Base-by-base conservation (phyloP, 2,797 vertebrate genomes). In the Eremophila alpestris region DNA sequence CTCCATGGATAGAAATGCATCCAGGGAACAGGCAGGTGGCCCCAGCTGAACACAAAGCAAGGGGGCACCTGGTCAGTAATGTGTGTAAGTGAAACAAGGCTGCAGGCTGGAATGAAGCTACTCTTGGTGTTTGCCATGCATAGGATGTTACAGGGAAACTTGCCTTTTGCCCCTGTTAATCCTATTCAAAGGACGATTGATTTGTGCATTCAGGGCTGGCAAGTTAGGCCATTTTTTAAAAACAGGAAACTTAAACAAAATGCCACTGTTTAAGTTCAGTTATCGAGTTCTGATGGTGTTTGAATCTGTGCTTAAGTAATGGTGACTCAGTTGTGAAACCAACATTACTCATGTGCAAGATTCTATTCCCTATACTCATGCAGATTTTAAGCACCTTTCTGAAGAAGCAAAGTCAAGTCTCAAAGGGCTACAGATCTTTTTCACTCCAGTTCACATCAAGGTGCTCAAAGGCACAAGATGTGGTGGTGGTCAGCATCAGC, bases 311-410 rank as follows among this genome's bases (percentile, higher is more conserved):
- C 38, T 41, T 80, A 90, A 90, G 26, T 65, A 56, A 84, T 20
- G 20, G 75, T 22, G 12, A 89, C 70, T 93, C 75, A 78, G 32
- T 4, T 60, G n/a, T 67, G 81, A 89, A 83, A 93, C 34, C 45
- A 76, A 36, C 27, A 45, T 60, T 32, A 55, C 76, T 85, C 84
- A 89, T 8, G 3, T 1, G 10, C 32, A 78, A 77, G 22, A 68
- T 77, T 80, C 77, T 78, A 75, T 83, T 87, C 75, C 60, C 64
- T 67, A 30, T 22, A 40, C 34, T 78, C 62, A 41, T 16, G 48
- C 15, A 89, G 89, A 89, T 83, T 92, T 94, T 69, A 90, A 92
- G 40, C 46, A 85, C 30, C 62, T 62, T 92, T 80, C 62, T 59
- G n/a, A 89, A 87, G 78, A 75, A 87, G 56, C 4, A 51, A 63